Percentiles rank a stretch among this genome's conserved stretches.
phyloP scores from a whole-genome alignment of 2,888 invertebrate species.

The Catocala nupta region DNA sequence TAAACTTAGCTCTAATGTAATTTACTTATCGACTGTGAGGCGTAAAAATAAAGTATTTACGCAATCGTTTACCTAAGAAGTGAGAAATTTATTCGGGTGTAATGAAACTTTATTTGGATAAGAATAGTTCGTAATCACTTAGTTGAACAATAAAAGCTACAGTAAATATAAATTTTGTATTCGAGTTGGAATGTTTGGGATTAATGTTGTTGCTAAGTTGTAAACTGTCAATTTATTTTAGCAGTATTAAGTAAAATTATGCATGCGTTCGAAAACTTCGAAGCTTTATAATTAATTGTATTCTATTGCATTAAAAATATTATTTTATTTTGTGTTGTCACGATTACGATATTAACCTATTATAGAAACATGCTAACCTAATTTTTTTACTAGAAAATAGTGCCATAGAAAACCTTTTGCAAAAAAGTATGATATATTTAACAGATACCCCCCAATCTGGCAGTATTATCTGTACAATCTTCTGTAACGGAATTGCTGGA shows the following conservation, averaged over 20 bases:
- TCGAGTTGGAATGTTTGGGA: too few species aligned
- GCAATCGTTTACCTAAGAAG: slow-evolving; percentile 33
- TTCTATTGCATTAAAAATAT: too few species aligned
- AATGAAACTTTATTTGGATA: slow-evolving; percentile 8
- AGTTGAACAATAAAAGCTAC: not conserved
- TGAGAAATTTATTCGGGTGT: slow-evolving; percentile 8
- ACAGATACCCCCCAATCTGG: slow-evolving; percentile 31
- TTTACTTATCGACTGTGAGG: slow-evolving; percentile 44
- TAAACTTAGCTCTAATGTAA: slow-evolving; percentile 44
- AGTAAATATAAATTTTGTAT: too few species aligned
- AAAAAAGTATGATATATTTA: slow-evolving; percentile 29
- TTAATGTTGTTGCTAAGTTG: too few species aligned
- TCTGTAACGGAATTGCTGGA: slow-evolving; percentile 36
- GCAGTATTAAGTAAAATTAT: too few species aligned
- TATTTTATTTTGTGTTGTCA: not conserved
- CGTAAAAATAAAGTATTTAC: slow-evolving; percentile 47
- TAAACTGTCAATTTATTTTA: too few species aligned
- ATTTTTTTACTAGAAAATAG: slow-evolving; percentile 12
- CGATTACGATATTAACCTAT: slow-evolving; percentile 2
- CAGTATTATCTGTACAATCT: slow-evolving; percentile 40
- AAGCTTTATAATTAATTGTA: too few species aligned
- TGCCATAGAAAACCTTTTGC: slow-evolving; percentile 4
- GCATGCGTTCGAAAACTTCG: too few species aligned
- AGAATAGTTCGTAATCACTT: slow-evolving; percentile 12
- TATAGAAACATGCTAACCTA: not conserved